A percentile compares a stretch with the other conserved stretches of the same genome.
phyloP scores from a whole-genome alignment of 1,140 invertebrate species.

The Carposina sasakii region DNA sequence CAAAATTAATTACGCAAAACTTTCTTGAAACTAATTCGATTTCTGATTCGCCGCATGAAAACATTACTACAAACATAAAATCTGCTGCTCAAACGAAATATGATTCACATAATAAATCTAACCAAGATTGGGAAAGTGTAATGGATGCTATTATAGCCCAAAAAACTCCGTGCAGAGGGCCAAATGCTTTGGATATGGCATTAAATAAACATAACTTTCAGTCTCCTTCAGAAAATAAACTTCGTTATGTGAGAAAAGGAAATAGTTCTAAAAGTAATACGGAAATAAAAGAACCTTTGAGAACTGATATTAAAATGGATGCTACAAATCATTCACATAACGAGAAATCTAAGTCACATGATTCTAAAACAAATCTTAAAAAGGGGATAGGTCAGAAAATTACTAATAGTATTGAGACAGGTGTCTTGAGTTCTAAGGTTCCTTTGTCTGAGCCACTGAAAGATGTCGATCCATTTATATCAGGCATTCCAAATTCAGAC shows the following conservation, averaged over 20 bases:
- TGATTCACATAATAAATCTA: no score
- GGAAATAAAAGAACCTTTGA: not conserved
- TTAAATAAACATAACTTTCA: slow-evolving; percentile 41
- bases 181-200: slow-evolving; percentile 43
- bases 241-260: no score
- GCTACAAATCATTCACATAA: not conserved
- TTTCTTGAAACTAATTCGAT: no score
- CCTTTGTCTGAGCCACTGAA: slow-evolving; percentile 15
- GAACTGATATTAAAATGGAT: not conserved
- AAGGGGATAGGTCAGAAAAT: not conserved
- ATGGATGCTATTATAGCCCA: slow-evolving; percentile 48
- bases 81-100: no score
- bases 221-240: slow-evolving; percentile 7
- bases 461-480: slow-evolving; percentile 43
- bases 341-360: not conserved
- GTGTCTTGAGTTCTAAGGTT: not conserved
- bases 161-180: slow-evolving; percentile 51
- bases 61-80: no score
- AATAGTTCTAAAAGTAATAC: not conserved
- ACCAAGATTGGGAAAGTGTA: slow-evolving; percentile 46
- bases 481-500: slow-evolving; percentile 48
- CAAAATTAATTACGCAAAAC: no score
- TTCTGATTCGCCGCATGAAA: no score
- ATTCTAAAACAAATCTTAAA: not conserved
- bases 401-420: not conserved